These are phyloP conservation scores for Nipponacmea schrenckii DNA, from an alignment of 2,888 invertebrate genomes.

Conservation along the genomic window DNA sequence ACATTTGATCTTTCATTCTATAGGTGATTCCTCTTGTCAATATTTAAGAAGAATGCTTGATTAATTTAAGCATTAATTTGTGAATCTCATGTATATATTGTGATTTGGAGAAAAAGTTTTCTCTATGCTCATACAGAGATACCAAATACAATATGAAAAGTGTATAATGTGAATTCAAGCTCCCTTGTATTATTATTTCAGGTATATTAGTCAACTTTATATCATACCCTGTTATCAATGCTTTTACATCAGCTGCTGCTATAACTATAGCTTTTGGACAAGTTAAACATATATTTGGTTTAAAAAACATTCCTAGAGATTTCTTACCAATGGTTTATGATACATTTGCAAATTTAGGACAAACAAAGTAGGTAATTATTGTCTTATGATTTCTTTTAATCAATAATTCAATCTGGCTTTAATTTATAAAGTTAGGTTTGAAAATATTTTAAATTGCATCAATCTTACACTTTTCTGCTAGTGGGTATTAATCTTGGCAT, in stretches of 20 bases:
- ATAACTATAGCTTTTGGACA: constrained; percentile 65
- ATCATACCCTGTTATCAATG: constrained; percentile 66
- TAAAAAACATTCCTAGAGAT: constrained; percentile 52
- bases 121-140: too few species aligned
- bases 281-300: constrained; percentile 61
- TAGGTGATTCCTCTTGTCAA: too few species aligned
- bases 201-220: constrained; percentile 67
- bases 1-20: too few species aligned
- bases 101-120: too few species aligned
- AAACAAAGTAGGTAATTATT: constrained; percentile 52
- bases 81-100: too few species aligned
- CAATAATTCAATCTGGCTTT: background rate
- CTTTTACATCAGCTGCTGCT: constrained; percentile 68
- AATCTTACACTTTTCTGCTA: background rate
- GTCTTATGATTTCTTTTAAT: too few species aligned
- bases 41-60: too few species aligned
- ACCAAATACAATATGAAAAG: too few species aligned
- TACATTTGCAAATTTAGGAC: constrained; percentile 51
- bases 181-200: constrained; percentile 20
- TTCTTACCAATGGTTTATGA: constrained; percentile 55
- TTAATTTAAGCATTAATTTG: too few species aligned
- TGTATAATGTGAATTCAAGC: background rate
- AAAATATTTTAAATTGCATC: background rate
- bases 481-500: too few species aligned
- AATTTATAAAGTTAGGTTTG: constrained; percentile 1